Base-by-base conservation (phyloP, 92 coral and sea anemone species). In the Palythoa grandiflora region DNA sequence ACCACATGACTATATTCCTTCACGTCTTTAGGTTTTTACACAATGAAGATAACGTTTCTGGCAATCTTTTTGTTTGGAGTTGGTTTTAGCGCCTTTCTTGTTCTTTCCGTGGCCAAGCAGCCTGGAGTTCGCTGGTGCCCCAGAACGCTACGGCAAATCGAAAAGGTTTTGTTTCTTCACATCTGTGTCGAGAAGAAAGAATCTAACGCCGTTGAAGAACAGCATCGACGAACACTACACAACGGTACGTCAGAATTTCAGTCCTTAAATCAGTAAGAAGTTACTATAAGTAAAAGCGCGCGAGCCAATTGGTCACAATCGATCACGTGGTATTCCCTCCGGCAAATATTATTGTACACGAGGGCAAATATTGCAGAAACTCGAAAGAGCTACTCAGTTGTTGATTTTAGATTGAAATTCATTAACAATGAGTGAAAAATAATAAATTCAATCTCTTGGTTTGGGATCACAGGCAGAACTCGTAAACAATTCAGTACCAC, bases 131-230 rank as follows among this genome's bases (percentile, higher is more conserved):
- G 79, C 3, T 75, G 79, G 79, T 75, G 79, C 9, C 79, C 79
- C 5, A 75, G 79, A 50, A 75, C 38, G 1, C 14, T 10, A 38
- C 79, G 47, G n/a, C 59, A 75, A 48, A 53, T 50, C 15, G 35
- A 44, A 48, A 50, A 20, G n/a, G 60, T 20, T 15, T 10, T 73
- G 78, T 16, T 44, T 9, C 21, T 16, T 21, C 35, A 44, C 38
- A 75, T 75, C 36, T 75, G 79, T 19, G 61, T 35, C n/a, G 35
- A 28, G 38, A 28, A 2, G 11, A 28, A 52, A 20, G 79, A 75
- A 36, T 75, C 79, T 16, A 75, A 75, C 13, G 21, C 79, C 16
- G 79, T 47, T 75, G 79, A 75, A 75, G 79, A 48, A 52, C 59
- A 9, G 1, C 36, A 75, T 19, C 79, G 79, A 2, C 79, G 79